phyloP scores from a whole-genome alignment of 2,888 invertebrate genomes.

The Cynaeus angustus region DNA sequence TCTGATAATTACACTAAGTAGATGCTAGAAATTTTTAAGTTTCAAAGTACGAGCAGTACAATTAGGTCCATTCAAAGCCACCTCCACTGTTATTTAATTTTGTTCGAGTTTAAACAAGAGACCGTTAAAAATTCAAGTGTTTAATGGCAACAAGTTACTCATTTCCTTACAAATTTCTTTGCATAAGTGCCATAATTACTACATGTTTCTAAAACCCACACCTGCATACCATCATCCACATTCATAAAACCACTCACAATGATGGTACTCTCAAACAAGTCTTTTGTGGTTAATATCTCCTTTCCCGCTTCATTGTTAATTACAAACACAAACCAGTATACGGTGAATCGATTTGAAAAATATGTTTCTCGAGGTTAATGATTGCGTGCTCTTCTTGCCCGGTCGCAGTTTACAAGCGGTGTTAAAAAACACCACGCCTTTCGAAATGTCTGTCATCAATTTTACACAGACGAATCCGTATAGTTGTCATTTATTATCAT shows the following conservation, averaged over 20 bases:
- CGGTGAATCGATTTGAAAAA: background rate
- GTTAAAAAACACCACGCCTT: conserved; percentile 30
- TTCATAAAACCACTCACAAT: background rate
- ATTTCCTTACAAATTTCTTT: too few relatives aligned
- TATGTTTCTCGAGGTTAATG: conserved; percentile 8
- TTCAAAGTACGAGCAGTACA: too few relatives aligned
- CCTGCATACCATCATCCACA: background rate
- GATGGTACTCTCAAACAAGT: background rate
- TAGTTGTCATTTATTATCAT: conserved; percentile 29
- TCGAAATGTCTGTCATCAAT: conserved; percentile 27
- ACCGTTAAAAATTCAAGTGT: too few relatives aligned
- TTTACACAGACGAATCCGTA: conserved; percentile 17
- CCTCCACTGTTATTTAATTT: too few relatives aligned
- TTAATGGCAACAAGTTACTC: too few relatives aligned
- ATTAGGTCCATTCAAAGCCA: too few relatives aligned
- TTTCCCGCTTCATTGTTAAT: conserved; percentile 4
- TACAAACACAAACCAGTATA: conserved; percentile 4
- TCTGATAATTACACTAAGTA: too few relatives aligned
- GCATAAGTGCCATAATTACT: too few relatives aligned
- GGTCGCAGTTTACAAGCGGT: conserved; percentile 13
- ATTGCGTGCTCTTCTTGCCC: conserved; percentile 19
- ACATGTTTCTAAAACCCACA: background rate
- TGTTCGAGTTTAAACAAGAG: too few relatives aligned
- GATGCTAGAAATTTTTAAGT: too few relatives aligned
- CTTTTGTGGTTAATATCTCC: background rate